Percentiles rank a stretch among this genome's conserved stretches.
These are phyloP conservation scores for Chroicocephalus ridibundus DNA, from an alignment of 2,113 vertebrate species.

Conservation along the genomic window DNA sequence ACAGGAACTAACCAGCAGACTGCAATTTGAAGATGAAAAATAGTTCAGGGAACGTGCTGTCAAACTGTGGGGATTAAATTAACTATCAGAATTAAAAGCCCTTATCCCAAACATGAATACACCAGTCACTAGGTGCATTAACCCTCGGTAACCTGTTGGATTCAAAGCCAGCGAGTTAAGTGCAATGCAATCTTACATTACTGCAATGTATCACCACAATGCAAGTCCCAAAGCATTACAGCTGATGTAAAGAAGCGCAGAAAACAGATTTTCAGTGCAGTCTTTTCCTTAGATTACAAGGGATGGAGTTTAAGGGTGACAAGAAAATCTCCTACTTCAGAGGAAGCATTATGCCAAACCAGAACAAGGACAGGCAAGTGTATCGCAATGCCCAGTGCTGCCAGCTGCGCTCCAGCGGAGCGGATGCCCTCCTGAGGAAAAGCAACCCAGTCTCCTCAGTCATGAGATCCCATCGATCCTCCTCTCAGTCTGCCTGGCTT, in stretches of 20 bases:
- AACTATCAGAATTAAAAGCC: conserved; percentile 33
- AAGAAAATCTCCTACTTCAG: not conserved
- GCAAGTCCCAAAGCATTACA: not conserved
- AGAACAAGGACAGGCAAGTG: not conserved
- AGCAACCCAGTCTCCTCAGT: not conserved
- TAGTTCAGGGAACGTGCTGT: not conserved
- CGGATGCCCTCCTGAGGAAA: not conserved
- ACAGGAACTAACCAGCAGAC: conserved; percentile 25
- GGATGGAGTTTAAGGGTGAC: not conserved
- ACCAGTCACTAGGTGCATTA: not conserved
- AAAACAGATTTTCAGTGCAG: not conserved
- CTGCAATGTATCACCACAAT: not conserved
- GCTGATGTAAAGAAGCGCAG: not conserved
- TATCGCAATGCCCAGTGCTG: not conserved
- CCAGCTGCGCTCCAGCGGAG: not conserved
- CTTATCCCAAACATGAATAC: not conserved
- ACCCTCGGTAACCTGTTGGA: not conserved
- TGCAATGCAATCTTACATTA: not conserved
- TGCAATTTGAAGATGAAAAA: conserved; percentile 41
- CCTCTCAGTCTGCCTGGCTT: not conserved
- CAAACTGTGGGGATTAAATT: conserved; percentile 26
- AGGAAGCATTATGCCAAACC: not conserved
- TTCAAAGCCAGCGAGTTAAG: not conserved
- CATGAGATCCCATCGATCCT: not conserved
- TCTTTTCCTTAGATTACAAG: not conserved